These are phyloP conservation scores for Prorops nasuta DNA, from an alignment of 1,140 invertebrate genomes.

Conservation along the genomic window DNA sequence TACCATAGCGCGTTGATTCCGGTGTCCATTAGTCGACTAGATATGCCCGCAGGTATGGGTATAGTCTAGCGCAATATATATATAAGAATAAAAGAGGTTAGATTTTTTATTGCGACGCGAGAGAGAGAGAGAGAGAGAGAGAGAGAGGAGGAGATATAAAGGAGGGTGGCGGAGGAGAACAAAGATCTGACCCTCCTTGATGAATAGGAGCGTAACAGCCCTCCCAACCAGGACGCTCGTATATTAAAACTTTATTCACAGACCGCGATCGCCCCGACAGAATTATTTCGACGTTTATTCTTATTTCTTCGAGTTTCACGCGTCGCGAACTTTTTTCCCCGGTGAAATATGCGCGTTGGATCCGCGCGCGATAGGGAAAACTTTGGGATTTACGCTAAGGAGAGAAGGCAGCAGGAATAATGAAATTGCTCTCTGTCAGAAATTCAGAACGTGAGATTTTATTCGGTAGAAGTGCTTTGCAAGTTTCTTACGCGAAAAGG, in stretches of 20 bases:
- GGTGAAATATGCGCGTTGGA: background rate
- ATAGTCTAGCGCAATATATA: too few relatives aligned
- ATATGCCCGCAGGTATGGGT: conserved; percentile 3
- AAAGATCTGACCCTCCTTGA: conserved; percentile 15
- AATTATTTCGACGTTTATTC: conserved; percentile 25
- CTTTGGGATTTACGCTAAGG: too few relatives aligned
- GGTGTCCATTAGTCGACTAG: conserved; percentile 18
- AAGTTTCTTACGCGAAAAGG: too few relatives aligned
- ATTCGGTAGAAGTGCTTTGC: too few relatives aligned
- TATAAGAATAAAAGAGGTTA: too few relatives aligned
- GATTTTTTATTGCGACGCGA: conserved; percentile 13
- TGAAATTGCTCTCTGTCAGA: background rate
- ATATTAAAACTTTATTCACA: conserved; percentile 25
- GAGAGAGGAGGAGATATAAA: background rate
- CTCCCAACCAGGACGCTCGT: conserved; percentile 18
- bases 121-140: conserved; percentile 4
- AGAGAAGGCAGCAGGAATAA: conserved; percentile 19
- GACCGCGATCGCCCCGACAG: conserved; percentile 12
- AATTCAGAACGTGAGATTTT: background rate
- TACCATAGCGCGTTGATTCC: too few relatives aligned
- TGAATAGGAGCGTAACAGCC: conserved; percentile 24
- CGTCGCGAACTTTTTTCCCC: conserved; percentile 5
- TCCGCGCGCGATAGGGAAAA: background rate
- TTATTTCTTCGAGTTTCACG: conserved; percentile 20
- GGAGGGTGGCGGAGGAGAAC: conserved; percentile 10